Evolutionary conservation across 2,888 invertebrate species (phyloP).

Genomic region (Eurytoma californica): DNA sequence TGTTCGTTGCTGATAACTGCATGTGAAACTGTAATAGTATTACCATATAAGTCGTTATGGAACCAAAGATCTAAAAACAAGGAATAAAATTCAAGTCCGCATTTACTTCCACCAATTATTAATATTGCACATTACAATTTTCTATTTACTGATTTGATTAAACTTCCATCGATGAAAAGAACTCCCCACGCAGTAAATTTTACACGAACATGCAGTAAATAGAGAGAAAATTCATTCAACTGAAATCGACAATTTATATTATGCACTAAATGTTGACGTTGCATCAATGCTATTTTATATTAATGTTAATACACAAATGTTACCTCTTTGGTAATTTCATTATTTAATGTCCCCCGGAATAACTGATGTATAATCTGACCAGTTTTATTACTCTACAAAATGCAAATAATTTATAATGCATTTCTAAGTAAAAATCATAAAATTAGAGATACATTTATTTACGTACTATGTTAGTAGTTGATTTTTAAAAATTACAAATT

Average conservation of each 20-base stretch:
- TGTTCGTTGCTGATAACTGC: too few species aligned
- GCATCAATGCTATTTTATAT: too few species aligned
- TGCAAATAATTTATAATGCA: not conserved
- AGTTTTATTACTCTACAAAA: slow-evolving; percentile 36
- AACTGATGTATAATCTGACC: slow-evolving; percentile 33
- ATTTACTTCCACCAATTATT: too few species aligned
- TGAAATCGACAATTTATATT: slow-evolving; percentile 3
- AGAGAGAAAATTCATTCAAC: slow-evolving; percentile 36
- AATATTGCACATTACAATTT: not conserved
- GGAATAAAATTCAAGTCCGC: not conserved
- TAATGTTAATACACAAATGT: too few species aligned
- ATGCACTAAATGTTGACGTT: not conserved
- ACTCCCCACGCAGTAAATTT: slow-evolving; percentile 44
- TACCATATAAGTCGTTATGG: slow-evolving; percentile 44
- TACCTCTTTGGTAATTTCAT: slow-evolving; percentile 34
- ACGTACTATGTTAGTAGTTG: too few species aligned
- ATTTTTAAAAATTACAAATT: too few species aligned
- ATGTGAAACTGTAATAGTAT: slow-evolving; percentile 26
- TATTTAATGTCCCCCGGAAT: slow-evolving; percentile 15
- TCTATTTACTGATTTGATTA: slow-evolving; percentile 37
- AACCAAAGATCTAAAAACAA: slow-evolving; percentile 31
- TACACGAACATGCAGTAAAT: slow-evolving; percentile 10
- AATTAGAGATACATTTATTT: too few species aligned
- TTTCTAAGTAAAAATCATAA: too few species aligned
- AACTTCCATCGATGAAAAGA: slow-evolving; percentile 27